Evolutionary conservation across 2,113 vertebrate species (phyloP), one percentile per base, ranked within the genome.

Genomic region (Oncorhynchus nerka): DNA sequence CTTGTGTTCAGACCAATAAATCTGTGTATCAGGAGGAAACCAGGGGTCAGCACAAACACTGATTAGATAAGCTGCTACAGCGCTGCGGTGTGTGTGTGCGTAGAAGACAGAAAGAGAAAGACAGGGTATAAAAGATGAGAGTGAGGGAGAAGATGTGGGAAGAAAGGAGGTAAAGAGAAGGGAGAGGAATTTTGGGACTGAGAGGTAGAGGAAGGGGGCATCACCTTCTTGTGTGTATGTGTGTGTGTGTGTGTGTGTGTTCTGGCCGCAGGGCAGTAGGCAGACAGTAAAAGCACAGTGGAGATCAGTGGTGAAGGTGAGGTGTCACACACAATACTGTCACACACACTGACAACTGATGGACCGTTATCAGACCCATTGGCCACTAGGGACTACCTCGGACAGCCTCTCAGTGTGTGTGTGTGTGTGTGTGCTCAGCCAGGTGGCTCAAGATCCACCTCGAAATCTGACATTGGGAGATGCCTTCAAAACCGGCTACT

Each of bases 1-100:
- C 86, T 88, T 81, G 71, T 83, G 86, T 78, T 86, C 73, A 76
- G 75, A 79, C 74, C 87, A 88, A 86, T 86, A 85, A 88, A 82
- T 82, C 75, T 76, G 75, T 81, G 77, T 76, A 74, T 79, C 24
- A 30, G 66, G 49, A 76, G 75, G 76, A 81, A 86, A 80, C 74
- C 75, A 66, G 75, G 84, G 75, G 84, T 86, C 83, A 84, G 84
- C 84, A 86, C 83, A 81, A 83, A 83, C 26, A 74, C 76, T 88
- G 79, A 85, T 86, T 80, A 83, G 82, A 88, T 85, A 84, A 86
- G 70, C 75, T 75, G 68, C 51, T 71, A 16, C 64, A 15, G 64
- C 26, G 5, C 64, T 19, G 64, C 9, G 30, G 64, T 66, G 26
- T 65, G 24, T 65, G 64, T 65, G 22, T 65, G 62, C 20, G 62